These are phyloP conservation scores for Aleadryas rufinucha DNA, from an alignment of 2,113 vertebrate genomes.

Conservation along the genomic window DNA sequence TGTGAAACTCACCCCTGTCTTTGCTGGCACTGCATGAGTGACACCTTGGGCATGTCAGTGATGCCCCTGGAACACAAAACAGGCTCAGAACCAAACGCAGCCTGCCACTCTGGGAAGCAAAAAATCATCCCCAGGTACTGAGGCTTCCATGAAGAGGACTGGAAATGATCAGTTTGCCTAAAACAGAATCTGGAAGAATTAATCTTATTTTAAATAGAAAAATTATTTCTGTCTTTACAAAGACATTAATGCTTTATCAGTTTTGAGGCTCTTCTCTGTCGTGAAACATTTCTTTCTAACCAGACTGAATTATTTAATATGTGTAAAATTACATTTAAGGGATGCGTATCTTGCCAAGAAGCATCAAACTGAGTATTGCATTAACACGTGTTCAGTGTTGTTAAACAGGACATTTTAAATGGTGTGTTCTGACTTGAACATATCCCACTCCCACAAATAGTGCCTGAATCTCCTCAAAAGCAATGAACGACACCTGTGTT, in stretches of 20 bases:
- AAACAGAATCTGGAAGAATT: not conserved
- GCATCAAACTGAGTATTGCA: not conserved
- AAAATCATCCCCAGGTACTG: not conserved
- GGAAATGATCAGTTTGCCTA: not conserved
- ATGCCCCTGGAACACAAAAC: not conserved
- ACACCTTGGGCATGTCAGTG: not conserved
- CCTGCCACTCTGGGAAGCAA: not conserved
- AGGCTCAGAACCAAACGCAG: not conserved
- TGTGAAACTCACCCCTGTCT: not conserved
- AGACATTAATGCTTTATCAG: not conserved
- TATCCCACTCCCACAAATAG: not conserved
- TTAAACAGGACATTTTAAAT: not conserved
- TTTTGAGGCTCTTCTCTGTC: not conserved
- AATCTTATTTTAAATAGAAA: not conserved
- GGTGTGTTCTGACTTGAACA: not conserved
- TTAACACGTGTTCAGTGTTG: not conserved
- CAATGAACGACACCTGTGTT: not conserved
- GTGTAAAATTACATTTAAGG: not conserved
- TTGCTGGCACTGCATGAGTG: rapidly evolving
- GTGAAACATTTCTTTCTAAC: not conserved
- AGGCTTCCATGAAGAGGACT: not conserved
- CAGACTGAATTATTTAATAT: not conserved
- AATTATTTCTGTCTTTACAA: not conserved
- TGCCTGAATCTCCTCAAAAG: not conserved
- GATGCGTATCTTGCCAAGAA: not conserved